phyloP scores from a whole-genome alignment of 2,888 invertebrate species.

The Catocala nupta region DNA sequence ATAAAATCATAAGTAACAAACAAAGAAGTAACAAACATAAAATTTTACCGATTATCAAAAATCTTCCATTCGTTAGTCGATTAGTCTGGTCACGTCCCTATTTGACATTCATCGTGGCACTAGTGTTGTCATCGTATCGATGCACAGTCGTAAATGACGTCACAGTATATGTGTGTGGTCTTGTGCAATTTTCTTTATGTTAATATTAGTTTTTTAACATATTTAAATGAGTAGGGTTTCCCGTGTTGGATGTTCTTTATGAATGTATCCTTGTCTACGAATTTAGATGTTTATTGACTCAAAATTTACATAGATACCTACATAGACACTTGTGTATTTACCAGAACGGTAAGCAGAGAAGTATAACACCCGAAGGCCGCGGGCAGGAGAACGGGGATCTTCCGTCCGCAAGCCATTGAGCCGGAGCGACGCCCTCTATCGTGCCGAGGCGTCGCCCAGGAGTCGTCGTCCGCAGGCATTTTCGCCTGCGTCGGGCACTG shows the following conservation, averaged over 20 bases:
- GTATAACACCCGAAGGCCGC: too few relatives aligned
- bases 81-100: constrained; percentile 58
- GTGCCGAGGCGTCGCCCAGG: too few relatives aligned
- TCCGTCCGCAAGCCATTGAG: too few relatives aligned
- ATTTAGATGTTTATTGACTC: too few relatives aligned
- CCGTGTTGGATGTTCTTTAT: constrained; percentile 3
- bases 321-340: too few relatives aligned
- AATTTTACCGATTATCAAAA: constrained; percentile 47
- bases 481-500: too few relatives aligned
- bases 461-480: too few relatives aligned
- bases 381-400: too few relatives aligned
- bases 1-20: constrained; percentile 42
- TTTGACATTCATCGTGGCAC: constrained; percentile 52
- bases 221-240: constrained; percentile 39
- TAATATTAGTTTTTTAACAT: constrained; percentile 17
- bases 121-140: constrained; percentile 55
- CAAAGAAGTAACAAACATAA: constrained; percentile 46
- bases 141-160: constrained; percentile 58
- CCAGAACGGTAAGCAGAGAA: too few relatives aligned
- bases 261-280: too few relatives aligned
- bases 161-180: constrained; percentile 64
- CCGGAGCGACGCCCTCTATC: too few relatives aligned
- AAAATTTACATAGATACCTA: too few relatives aligned
- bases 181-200: constrained; percentile 41
- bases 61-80: constrained; percentile 45